Percentiles rank a stretch among this genome's conserved stretches.
phyloP scores from a whole-genome alignment of 2,888 invertebrate species.

The Eupithecia subfuscata region DNA sequence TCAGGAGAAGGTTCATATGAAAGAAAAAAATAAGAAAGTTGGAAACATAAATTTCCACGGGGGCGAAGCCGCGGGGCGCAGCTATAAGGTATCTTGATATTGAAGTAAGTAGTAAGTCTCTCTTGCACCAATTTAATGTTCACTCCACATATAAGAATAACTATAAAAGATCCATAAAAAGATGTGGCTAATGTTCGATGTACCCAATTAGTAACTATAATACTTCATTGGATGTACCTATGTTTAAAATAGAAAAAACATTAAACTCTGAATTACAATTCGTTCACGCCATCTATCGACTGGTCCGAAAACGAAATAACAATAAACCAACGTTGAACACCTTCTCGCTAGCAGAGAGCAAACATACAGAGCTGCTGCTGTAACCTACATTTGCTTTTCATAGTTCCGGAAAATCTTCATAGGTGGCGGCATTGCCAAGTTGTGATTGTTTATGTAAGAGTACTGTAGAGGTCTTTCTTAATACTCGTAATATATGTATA shows the following conservation, averaged over 20 bases:
- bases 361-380: not conserved
- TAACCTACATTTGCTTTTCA: not conserved
- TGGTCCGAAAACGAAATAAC: constrained; percentile 10
- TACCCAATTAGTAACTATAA: not conserved
- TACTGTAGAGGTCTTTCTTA: not conserved
- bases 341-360: not conserved
- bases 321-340: not conserved
- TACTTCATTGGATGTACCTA: not conserved
- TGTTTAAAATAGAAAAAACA: not conserved
- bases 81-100: too few species aligned
- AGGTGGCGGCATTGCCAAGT: constrained; percentile 43
- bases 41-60: too few species aligned
- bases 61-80: too few species aligned
- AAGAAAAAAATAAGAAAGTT: too few species aligned
- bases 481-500: not conserved
- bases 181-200: too few species aligned
- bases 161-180: too few species aligned
- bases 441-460: not conserved
- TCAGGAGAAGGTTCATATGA: too few species aligned
- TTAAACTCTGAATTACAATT: not conserved
- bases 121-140: too few species aligned
- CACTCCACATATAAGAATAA: too few species aligned
- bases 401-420: constrained; percentile 41
- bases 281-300: constrained; percentile 19
- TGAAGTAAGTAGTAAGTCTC: too few species aligned